These are phyloP conservation scores for Galeruca laticollis DNA, from an alignment of 2,888 invertebrate species.

Conservation along the genomic window DNA sequence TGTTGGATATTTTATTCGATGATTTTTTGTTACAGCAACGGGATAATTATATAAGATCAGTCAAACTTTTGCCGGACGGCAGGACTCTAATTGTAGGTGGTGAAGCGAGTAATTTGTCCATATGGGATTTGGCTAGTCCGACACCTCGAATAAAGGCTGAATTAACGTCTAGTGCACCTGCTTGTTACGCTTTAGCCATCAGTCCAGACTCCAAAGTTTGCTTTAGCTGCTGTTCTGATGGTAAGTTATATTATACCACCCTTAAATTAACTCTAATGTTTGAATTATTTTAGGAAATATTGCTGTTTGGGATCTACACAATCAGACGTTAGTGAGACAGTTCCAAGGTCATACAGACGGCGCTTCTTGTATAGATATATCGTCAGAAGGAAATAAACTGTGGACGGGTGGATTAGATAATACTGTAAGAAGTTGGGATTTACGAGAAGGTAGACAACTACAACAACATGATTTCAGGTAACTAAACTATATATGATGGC, in stretches of 20 bases:
- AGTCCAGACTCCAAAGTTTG: slow-evolving; percentile 97
- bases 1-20: no score
- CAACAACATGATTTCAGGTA: slow-evolving; percentile 90
- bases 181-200: slow-evolving; percentile 97
- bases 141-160: slow-evolving; percentile 95
- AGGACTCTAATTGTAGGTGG: slow-evolving; percentile 96
- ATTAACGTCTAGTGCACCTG: slow-evolving; percentile 90
- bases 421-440: slow-evolving; percentile 96
- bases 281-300: slow-evolving; percentile 76
- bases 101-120: slow-evolving; percentile 93
- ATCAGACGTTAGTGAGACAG: slow-evolving; percentile 91
- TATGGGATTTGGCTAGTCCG: slow-evolving; percentile 94
- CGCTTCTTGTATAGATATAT: slow-evolving; percentile 93
- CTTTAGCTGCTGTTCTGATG: slow-evolving; percentile 99
- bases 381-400: slow-evolving; percentile 74
- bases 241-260: slow-evolving; percentile 18
- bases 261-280: no score
- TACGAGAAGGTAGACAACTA: slow-evolving; percentile 91
- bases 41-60: slow-evolving; percentile 96
- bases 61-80: slow-evolving; percentile 94
- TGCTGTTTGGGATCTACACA: slow-evolving; percentile 94
- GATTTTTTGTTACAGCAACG: slow-evolving; percentile 80
- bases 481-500: no score
- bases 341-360: slow-evolving; percentile 98
- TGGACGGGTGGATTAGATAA: slow-evolving; percentile 86